Evolutionary conservation across 2,888 invertebrate species (phyloP).

Genomic region (Leptinotarsa juncta): DNA sequence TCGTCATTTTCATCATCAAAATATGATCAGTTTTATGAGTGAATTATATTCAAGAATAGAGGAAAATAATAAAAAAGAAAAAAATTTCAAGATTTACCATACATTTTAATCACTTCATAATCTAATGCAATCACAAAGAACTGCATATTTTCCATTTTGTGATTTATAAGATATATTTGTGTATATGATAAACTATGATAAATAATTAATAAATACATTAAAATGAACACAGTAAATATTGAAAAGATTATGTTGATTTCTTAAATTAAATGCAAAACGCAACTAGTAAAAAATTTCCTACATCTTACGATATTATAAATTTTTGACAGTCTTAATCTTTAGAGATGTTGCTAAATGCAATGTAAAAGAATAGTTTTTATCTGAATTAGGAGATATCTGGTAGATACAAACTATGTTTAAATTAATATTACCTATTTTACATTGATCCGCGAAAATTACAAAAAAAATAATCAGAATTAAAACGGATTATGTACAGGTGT

Average conservation of each 20-base stretch:
- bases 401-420: conserved; percentile 58
- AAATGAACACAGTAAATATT: conserved; percentile 54
- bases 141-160: conserved; percentile 28
- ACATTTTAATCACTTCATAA: neutral
- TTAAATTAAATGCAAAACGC: conserved; percentile 52
- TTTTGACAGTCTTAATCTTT: conserved; percentile 62
- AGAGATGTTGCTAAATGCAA: conserved; percentile 59
- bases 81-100: neutral
- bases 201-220: conserved; percentile 50
- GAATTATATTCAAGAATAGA: neutral
- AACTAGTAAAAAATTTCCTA: conserved; percentile 58
- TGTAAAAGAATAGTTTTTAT: conserved; percentile 63
- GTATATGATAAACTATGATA: conserved; percentile 46
- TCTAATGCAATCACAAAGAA: conserved; percentile 24
- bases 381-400: conserved; percentile 56
- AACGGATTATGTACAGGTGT: conserved; percentile 32
- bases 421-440: conserved; percentile 50
- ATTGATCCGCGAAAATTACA: conserved; percentile 39
- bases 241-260: conserved; percentile 42
- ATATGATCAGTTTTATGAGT: too few species aligned
- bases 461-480: conserved; percentile 22
- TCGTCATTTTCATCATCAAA: too few species aligned
- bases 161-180: conserved; percentile 35
- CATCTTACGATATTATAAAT: conserved; percentile 56
- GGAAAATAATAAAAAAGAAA: neutral